Base-by-base conservation (phyloP, 2,888 invertebrate genomes). In the Orchestes rusci region DNA sequence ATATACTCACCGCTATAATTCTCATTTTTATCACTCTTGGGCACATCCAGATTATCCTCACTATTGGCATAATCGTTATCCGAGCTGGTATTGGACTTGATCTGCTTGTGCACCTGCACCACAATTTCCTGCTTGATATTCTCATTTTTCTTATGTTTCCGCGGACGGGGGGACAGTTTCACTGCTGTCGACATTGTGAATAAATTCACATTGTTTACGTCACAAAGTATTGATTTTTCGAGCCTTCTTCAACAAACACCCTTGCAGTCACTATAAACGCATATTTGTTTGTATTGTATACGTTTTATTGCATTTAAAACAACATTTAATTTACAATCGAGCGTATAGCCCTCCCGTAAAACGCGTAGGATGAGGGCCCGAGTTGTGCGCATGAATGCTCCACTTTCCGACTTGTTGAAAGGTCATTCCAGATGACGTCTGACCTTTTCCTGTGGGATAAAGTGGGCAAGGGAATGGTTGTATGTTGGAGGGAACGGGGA, bases 291-390 rank as follows among this genome's bases (percentile, higher is more conserved):
- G n/a, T n/a, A 27, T 13, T 3, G 31, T 12, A 31, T 12, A 31
- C 13, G 61, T 58, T 8, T 68, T 65, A 43, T 70, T 75, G 0
- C 65, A 54, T 42, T 73, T 73, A 0, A 64, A 64, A 48, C 75
- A 75, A 2, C 64, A 53, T 41, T 77, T 65, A 53, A 77, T 76
- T 33, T 45, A 32, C 5, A 40, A 20, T 16, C 52, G 10, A 12
- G n/a, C n/a, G n/a, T n/a, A n/a, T n/a, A n/a, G n/a, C n/a, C n/a
- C n/a, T n/a, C n/a, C n/a, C n/a, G n/a, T n/a, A n/a, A n/a, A n/a
- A n/a, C n/a, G n/a, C n/a, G n/a, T n/a, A n/a, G n/a, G n/a, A n/a
- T n/a, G n/a, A n/a, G n/a, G n/a, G n/a, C n/a, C n/a, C n/a, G n/a
- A n/a, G n/a, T n/a, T n/a, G n/a, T n/a, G n/a, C n/a, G n/a, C n/a